Conservation (phyloP, 2,888 invertebrate species). For the Dioctria rufipes region DNA sequence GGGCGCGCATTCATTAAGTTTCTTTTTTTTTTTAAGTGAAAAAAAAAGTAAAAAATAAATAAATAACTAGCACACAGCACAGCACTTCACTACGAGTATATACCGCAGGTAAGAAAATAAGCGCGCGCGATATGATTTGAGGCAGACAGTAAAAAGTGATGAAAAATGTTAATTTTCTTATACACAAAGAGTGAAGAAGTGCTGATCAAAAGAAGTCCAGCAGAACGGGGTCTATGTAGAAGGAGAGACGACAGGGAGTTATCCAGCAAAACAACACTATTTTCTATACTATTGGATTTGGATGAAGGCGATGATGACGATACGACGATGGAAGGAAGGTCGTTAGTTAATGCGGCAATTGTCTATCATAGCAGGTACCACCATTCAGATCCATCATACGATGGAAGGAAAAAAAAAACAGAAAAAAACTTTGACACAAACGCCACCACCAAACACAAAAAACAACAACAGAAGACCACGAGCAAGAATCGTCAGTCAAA, state of each 20-base stretch:
- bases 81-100: slow-evolving; percentile 7
- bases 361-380: background rate
- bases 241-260: background rate
- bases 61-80: slow-evolving; percentile 36
- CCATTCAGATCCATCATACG: too few relatives aligned
- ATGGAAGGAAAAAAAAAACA: background rate
- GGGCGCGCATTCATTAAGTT: slow-evolving; percentile 13
- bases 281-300: too few relatives aligned
- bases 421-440: background rate
- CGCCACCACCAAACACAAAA: slow-evolving; percentile 17
- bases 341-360: background rate
- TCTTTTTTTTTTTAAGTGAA: background rate
- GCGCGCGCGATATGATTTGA: slow-evolving; percentile 43
- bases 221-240: too few relatives aligned
- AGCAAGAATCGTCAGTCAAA: background rate
- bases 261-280: background rate
- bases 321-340: background rate
- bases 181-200: background rate
- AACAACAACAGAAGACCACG: too few relatives aligned
- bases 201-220: background rate
- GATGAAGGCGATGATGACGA: too few relatives aligned
- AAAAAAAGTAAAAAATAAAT: background rate
- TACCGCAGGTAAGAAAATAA: slow-evolving; percentile 30
- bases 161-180: slow-evolving; percentile 32
- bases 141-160: slow-evolving; percentile 35